Base-by-base conservation (phyloP, 2,113 vertebrate species). In the Jaculus jaculus region DNA sequence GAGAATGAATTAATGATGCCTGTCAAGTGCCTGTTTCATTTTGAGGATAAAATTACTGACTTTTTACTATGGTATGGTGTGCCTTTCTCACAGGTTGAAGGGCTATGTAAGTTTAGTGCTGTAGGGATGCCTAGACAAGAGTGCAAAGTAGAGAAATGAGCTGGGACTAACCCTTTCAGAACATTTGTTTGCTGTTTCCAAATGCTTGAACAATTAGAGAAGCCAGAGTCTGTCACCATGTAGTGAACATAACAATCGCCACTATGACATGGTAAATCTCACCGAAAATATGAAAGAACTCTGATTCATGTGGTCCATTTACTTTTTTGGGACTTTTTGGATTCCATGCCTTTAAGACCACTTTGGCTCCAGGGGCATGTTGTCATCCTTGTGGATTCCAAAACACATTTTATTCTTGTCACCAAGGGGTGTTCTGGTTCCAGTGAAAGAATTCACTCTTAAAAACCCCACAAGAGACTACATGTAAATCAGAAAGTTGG, bases 401-500 rank as follows among this genome's bases (percentile, higher is more conserved):
- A 90, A 78, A 94, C 54, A 89, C 79, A 75, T 87, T 95, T 82
- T 72, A 86, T 89, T 89, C 75, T 94, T 65, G 66, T 86, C 87
- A 86, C 61, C 72, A 92, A 92, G 60, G 91, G n/a, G 66, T 93
- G 66, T 77, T 92, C 89, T 92, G 47, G 80, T 93, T 96, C 61
- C 83, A 92, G 75, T 86, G 92, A 96, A 86, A 85, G 71, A 88
- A 91, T 89, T 84, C 65, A 87, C 65, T 92, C 79, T 94, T 74
- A 84, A 83, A 93, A 82, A 90, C 60, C 69, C 58, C 85, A 85
- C 39, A 26, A 90, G 90, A 92, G 74, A 89, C 58, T 61, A 92
- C 90, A 96, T 93, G 86, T 93, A 94, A 95, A 90, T 96, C 91
- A 93, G 92, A 96, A 95, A 90, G 78, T 90, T 95, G 85, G 63